Evolutionary conservation across 2,888 invertebrate genomes (phyloP).

Genomic region (Pseudococcus longispinus): DNA sequence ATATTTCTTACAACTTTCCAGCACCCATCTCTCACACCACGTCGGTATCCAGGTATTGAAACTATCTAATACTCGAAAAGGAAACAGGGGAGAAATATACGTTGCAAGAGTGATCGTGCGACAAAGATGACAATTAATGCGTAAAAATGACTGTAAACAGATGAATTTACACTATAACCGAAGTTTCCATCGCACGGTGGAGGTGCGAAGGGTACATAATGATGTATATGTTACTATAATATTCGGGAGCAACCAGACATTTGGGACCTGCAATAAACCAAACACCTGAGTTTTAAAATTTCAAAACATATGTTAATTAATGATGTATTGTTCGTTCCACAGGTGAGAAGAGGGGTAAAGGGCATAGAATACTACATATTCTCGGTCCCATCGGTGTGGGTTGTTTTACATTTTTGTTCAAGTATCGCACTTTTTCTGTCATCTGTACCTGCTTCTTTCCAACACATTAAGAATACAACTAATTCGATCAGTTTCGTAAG

Average conservation of each 20-base stretch:
- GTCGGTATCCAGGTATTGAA: not conserved
- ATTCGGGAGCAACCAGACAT: constrained; percentile 55
- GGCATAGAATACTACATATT: constrained; percentile 42
- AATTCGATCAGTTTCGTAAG: not conserved
- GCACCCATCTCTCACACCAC: not conserved
- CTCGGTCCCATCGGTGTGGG: constrained; percentile 47
- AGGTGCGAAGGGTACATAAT: constrained; percentile 50
- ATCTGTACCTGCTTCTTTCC: constrained; percentile 31
- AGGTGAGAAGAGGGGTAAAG: constrained; percentile 46
- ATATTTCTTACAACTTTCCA: not conserved
- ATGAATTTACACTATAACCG: constrained; percentile 49
- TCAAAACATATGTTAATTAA: constrained; percentile 57
- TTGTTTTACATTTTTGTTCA: constrained; percentile 50
- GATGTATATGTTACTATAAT: constrained; percentile 52
- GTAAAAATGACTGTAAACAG: constrained; percentile 52
- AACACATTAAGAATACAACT: not conserved
- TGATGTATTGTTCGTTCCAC: constrained; percentile 54
- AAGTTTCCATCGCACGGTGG: constrained; percentile 20
- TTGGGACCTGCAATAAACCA: constrained; percentile 51
- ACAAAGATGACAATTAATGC: constrained; percentile 54
- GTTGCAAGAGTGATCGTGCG: constrained; percentile 30
- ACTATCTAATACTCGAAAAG: not conserved
- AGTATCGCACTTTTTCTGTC: constrained; percentile 49
- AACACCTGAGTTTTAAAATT: constrained; percentile 57
- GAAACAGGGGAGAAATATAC: not conserved